Evolutionary conservation across 2,113 vertebrate genomes (phyloP), one percentile per base, ranked within the genome.

Genomic region (Buteo buteo): DNA sequence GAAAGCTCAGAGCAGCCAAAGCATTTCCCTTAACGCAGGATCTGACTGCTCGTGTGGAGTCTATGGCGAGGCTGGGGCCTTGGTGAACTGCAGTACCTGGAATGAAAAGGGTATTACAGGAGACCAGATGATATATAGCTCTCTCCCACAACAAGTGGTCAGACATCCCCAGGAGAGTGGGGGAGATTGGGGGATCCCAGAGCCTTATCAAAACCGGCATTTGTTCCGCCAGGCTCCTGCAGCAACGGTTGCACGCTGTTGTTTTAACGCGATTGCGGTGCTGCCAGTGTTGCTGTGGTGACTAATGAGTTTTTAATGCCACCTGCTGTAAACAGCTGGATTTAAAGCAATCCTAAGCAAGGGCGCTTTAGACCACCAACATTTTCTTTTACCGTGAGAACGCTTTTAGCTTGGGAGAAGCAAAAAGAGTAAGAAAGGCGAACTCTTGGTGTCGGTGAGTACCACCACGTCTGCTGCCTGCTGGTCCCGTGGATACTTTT

Each of bases 321-420:
- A 72, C 83, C 91, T 91, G 61, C 93, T 93, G 83, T 31, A 85
- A 95, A 91, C 83, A 91, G 61, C 94, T 91, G 91, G 89, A 47
- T 95, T 72, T 85, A 47, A 89, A 94, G 58, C 81, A 71, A 54
- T 26, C 44, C 4, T 4, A 11, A 74, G 47, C 54, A 52, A 67
- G 10, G 50, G 22, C 24, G 32, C 22, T 65, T 79, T 8, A 52
- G 70, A 69, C 20, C 52, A 61, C 44, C 29, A 72, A 6, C 28
- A 6, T 61, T 74, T 84, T 28, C 7, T 54, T 79, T 38, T 47
- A 16, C 25, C 6, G 6, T 3, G 10, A 82, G 42, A 74, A 62
- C 49, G 34, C 21, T 57, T 91, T 91, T 58, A 8, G 38, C 44
- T 92, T 42, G 62, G 44, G 21, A 40, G 70, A 42, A 66, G 25